A percentile compares a stretch with the other conserved stretches of the same genome.
Evolutionary conservation across 2,888 invertebrate species (phyloP).

Genomic region (Selenia dentaria): DNA sequence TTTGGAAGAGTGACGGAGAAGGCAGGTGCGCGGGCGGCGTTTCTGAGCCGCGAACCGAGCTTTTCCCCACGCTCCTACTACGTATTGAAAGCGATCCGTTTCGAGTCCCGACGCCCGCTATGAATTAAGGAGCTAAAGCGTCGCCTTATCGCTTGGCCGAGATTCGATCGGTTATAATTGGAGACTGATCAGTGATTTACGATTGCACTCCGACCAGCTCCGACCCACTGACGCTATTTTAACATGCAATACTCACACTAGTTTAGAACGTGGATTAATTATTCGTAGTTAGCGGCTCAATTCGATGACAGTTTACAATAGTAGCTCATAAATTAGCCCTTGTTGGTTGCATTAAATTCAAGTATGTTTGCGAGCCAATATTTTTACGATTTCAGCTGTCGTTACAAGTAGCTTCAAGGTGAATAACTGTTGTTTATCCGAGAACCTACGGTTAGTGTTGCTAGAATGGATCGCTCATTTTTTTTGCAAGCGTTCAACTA

Average conservation of each 20-base stretch:
- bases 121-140: slow-evolving; percentile 38
- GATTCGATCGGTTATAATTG: slow-evolving; percentile 58
- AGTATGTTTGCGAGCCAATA: slow-evolving; percentile 7
- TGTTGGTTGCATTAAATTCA: slow-evolving; percentile 11
- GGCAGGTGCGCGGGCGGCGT: slow-evolving; percentile 84
- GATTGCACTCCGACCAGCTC: slow-evolving; percentile 36
- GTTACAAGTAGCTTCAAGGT: slow-evolving; percentile 1
- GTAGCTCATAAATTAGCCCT: slow-evolving; percentile 24
- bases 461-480: slow-evolving; percentile 5
- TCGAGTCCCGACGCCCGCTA: slow-evolving; percentile 13
- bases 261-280: slow-evolving; percentile 26
- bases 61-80: slow-evolving; percentile 56
- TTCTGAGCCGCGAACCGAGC: slow-evolving; percentile 63
- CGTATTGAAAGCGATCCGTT: slow-evolving; percentile 47
- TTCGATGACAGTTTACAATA: slow-evolving; percentile 25
- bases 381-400: slow-evolving; percentile 9
- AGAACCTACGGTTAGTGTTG: slow-evolving; percentile 8
- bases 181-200: slow-evolving; percentile 57
- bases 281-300: slow-evolving; percentile 19
- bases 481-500: slow-evolving; percentile 16
- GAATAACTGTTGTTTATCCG: slow-evolving; percentile 1
- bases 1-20: slow-evolving; percentile 84
- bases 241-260: slow-evolving; percentile 29
- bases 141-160: slow-evolving; percentile 60
- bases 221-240: slow-evolving; percentile 53